A percentile compares a stretch with the other conserved stretches of the same genome.
Evolutionary conservation across 2,113 vertebrate species (phyloP).

Genomic region (Calcarius ornatus): DNA sequence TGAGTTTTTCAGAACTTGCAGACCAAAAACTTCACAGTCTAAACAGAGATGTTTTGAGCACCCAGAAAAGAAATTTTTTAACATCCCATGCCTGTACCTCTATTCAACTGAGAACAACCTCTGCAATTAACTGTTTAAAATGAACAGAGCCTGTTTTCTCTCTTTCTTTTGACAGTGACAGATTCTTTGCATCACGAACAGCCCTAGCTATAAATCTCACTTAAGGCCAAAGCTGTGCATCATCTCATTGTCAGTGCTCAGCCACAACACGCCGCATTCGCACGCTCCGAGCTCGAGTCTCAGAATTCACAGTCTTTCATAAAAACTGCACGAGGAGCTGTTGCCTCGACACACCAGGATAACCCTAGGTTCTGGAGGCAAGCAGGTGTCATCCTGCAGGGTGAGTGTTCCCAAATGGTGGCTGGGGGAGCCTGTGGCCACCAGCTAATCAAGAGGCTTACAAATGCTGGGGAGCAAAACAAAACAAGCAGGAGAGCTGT

Average conservation of each 20-base stretch:
- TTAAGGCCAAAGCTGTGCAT: not conserved
- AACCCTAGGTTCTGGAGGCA: not conserved
- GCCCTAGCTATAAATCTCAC: conserved; percentile 19
- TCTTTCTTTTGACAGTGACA: conserved; percentile 10
- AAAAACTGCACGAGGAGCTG: not conserved
- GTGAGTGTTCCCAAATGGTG: not conserved
- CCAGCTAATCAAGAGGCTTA: not conserved
- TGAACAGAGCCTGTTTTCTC: not conserved
- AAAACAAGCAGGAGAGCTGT: not conserved
- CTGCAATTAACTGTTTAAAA: conserved; percentile 7
- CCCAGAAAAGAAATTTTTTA: not conserved
- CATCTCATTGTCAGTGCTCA: not conserved
- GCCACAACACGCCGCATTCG: fast-evolving
- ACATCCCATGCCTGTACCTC: not conserved
- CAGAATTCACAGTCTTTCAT: not conserved
- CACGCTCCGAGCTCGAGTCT: not conserved
- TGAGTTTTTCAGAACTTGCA: not conserved
- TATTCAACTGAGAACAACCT: not conserved
- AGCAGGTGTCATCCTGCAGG: not conserved
- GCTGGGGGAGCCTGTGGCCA: not conserved
- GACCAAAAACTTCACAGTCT: not conserved
- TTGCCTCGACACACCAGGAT: not conserved
- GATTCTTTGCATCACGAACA: conserved; percentile 25
- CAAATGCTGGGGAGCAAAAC: not conserved
- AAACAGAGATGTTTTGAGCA: not conserved